Evolutionary conservation across 2,113 vertebrate species (phyloP), one percentile per base, ranked within the genome.

Genomic region (Chamaea fasciata): DNA sequence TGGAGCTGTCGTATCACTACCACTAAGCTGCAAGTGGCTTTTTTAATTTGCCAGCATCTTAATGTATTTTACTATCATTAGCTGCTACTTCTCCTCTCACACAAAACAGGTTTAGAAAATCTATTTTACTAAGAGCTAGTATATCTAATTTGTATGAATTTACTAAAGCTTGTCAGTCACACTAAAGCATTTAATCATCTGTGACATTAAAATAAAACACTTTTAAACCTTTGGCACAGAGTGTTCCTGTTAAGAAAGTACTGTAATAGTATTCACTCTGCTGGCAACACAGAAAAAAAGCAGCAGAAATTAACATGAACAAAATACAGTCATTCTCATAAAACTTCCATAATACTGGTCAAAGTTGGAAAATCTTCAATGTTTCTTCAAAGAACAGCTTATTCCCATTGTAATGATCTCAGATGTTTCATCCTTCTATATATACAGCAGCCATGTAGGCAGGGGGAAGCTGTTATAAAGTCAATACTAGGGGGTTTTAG

Each of bases 131-230:
- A 95, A 96, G 93, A 96, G 94, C 93, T 87, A 93, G 68, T 94
- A 96, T 96, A 95, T 96, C 94, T 95, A 95, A 96, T 95, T 96
- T 95, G 90, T 95, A 92, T 2, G 4, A 93, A 95, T 94, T 95
- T 93, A 92, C 89, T 94, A 96, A 95, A 96, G 94, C 96, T 95
- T 95, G 95, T 97, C 95, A 92, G 96, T 96, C 96, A 97, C 95
- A 96, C 94, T 96, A 94, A 95, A 94, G 93, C 94, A 94, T 96
- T 96, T 96, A 96, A 95, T 96, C 87, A 96, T 94, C 94, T 97
- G 89, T 96, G 95, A 97, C 96, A 94, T 96, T 96, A 97, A 96
- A 96, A 97, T 95, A 97, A 97, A 97, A 95, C 93, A 96, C 87
- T 97, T 95, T 59, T 95, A 97, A 95, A 97, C 81, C 95, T 91